Evolutionary conservation across 92 coral and sea anemone genomes (phyloP).

Genomic region (Nematostella vectensis): DNA sequence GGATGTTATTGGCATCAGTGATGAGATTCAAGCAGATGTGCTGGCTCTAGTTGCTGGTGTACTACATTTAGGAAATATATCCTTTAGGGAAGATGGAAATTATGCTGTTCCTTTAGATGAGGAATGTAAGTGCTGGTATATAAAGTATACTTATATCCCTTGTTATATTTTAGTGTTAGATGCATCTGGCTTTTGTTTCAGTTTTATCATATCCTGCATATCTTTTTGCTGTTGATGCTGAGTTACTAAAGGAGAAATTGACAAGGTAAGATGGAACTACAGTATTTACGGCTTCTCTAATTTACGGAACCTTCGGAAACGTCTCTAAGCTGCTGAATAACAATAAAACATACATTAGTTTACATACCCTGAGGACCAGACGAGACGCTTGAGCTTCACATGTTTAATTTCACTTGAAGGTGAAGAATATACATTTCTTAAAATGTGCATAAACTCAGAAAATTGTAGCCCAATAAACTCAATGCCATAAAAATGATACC

Average conservation of each 20-base stretch:
- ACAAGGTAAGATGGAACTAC: slow-evolving; percentile 86
- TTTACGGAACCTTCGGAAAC: no score
- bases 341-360: no score
- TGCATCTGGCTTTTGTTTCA: slow-evolving; percentile 7
- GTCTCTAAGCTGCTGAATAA: no score
- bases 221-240: slow-evolving; percentile 62
- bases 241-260: slow-evolving; percentile 70
- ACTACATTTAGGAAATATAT: slow-evolving; percentile 84
- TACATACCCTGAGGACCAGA: no score
- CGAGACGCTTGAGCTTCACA: no score
- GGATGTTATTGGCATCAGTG: slow-evolving; percentile 95
- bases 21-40: slow-evolving; percentile 82
- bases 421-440: no score
- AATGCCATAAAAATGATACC: no score
- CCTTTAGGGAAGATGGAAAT: slow-evolving; percentile 85
- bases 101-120: slow-evolving; percentile 89
- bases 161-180: not conserved
- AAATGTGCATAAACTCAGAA: no score
- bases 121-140: slow-evolving; percentile 79
- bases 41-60: slow-evolving; percentile 89
- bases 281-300: no score
- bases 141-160: not conserved
- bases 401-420: no score
- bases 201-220: slow-evolving; percentile 89
- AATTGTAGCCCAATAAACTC: no score